These are phyloP conservation scores for Aporophyla nigra DNA, from an alignment of 2,888 invertebrate species.

Conservation along the genomic window DNA sequence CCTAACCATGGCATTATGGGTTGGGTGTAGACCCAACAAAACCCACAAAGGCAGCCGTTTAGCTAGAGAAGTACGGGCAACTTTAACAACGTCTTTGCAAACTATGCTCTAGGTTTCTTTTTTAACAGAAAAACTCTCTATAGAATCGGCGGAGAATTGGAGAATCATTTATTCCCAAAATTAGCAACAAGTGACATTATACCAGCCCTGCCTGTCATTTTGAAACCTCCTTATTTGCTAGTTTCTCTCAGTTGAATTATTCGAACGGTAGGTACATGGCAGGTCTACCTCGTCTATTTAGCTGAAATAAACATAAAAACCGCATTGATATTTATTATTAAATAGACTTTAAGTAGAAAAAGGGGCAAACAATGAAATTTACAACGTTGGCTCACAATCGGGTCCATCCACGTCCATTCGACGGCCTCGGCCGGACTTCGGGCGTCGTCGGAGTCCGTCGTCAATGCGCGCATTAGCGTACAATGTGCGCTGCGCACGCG, in stretches of 20 bases:
- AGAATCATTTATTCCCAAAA: background rate
- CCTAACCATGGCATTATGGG: too few species aligned
- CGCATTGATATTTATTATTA: constrained; percentile 53
- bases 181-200: background rate
- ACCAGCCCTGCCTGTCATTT: background rate
- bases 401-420: constrained; percentile 51
- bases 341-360: constrained; percentile 54
- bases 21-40: too few species aligned
- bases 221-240: background rate
- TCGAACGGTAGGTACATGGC: background rate
- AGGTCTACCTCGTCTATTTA: constrained; percentile 5
- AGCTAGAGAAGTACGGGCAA: too few species aligned
- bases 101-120: too few species aligned
- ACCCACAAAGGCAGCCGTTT: too few species aligned
- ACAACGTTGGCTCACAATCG: constrained; percentile 53
- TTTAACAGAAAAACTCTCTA: background rate
- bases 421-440: constrained; percentile 30
- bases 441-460: constrained; percentile 51
- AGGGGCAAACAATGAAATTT: constrained; percentile 62
- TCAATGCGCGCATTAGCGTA: constrained; percentile 81
- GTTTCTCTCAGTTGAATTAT: constrained; percentile 6
- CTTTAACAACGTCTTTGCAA: too few species aligned
- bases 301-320: constrained; percentile 21
- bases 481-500: constrained; percentile 77
- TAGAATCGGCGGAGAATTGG: background rate